Evolutionary conservation across 1,140 invertebrate genomes (phyloP), one percentile per base, ranked within the genome.

Genomic region (Cotesia glomerata): DNA sequence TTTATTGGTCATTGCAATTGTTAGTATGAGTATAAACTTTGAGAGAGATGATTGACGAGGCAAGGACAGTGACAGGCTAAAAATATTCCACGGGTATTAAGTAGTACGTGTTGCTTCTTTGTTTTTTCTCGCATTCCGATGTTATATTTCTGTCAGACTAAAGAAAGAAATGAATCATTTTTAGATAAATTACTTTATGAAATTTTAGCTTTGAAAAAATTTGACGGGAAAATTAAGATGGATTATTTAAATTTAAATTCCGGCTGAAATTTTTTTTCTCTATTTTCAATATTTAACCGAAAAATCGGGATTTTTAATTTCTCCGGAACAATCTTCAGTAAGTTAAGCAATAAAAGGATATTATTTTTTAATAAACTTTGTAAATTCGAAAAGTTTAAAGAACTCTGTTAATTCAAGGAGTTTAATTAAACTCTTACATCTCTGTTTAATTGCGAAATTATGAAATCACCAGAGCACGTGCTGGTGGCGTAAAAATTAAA

Each of bases 351-450:
- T 62, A 13, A 26, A 13, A 35, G 2, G 4, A 35, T 36, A 35
- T 35, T 35, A 35, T 62, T 35, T 62, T 35, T 16, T 35, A 13
- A n/a, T 13, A n/a, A 35, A 62, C 5, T 34, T 62, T 35, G 5
- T 35, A 34, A 26, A 62, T 62, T 62, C 35, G 13, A 8, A 64
- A 64, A 64, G 39, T 49, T 64, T 5, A 49, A 18, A 64, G 49
- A 49, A 64, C 45, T 18, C 51, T 18, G 16, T 67, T 67, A 67
- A 67, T 67, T 67, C 16, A 32, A 13, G 18, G 49, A 49, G 52
- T 67, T 67, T 54, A 67, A 67, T 67, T 67, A 67, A 67, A 67
- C 9, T 36, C 51, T 67, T 54, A 67, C 52, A 67, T 67, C 65
- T 39, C 13, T 13, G 36, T 67, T 67, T 32, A 18, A 49, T 67